These are phyloP conservation scores for Sebastes iracundus DNA, from an alignment of 2,797 vertebrate species.

Conservation along the genomic window DNA sequence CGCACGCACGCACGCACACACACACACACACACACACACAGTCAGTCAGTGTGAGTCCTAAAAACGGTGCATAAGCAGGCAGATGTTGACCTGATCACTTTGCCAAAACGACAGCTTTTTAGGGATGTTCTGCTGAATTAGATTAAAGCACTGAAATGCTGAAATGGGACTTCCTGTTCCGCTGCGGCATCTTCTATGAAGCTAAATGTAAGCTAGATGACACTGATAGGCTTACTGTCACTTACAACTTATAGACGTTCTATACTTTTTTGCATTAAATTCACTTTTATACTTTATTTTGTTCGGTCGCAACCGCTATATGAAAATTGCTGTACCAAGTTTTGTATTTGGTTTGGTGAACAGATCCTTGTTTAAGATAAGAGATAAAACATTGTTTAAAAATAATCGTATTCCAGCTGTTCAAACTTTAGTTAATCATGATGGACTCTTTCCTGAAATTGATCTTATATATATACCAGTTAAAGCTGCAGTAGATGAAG, in stretches of 20 bases:
- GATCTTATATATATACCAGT: not conserved
- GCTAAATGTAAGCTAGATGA: not conserved
- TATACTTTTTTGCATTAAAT: not conserved
- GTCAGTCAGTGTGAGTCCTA: not conserved
- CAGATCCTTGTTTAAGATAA: not conserved
- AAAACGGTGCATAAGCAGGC: conserved; percentile 1
- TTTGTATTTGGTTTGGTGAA: not conserved
- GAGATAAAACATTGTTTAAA: not conserved
- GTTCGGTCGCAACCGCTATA: accelerated
- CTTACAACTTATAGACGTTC: not conserved
- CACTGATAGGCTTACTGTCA: not conserved
- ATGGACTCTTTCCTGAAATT: not conserved
- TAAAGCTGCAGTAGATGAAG: not conserved
- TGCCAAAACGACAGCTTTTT: not conserved
- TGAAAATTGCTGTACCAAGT: not conserved
- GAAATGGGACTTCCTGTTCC: conserved; percentile 19
- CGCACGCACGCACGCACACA: not conserved
- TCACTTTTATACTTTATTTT: not conserved
- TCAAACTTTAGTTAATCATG: not conserved
- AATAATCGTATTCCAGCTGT: not conserved
- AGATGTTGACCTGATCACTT: conserved; percentile 10
- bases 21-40: not conserved
- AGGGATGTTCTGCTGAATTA: conserved; percentile 19
- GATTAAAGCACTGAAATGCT: not conserved
- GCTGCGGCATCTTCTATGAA: not conserved